Base-by-base conservation (phyloP, 2,888 invertebrate species). In the Arrhopalites spinosus region DNA sequence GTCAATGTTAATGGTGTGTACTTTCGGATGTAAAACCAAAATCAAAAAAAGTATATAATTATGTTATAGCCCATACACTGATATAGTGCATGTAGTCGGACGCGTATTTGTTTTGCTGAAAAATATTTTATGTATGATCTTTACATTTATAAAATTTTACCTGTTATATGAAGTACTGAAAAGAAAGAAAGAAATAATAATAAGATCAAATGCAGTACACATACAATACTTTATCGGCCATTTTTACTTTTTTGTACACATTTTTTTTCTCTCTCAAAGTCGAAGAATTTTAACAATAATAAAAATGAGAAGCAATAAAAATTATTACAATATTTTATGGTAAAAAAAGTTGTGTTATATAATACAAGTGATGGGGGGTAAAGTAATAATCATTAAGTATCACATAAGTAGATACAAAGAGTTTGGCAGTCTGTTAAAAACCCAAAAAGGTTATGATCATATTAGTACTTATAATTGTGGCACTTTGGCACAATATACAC, bases 371-470 rank as follows among this genome's bases (percentile, higher is more conserved):
- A 17, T 27, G 63, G n/a, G 17, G 63, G 63, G 20, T 17, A 63
- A 29, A 15, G 1, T 29, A 69, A 23, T 43, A 43, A 56, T 20
- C 15, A 45, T 43, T 43, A 36, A 59, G 59, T 71, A 59, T 63
- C 50, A 63, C 63, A 72, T 45, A 7, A 47, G 30, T 27, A 17
- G 8, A 53, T 69, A 72, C 30, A 69, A n/a, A n/a, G 43, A 43
- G 71, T 72, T 71, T 72, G 72, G 72, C 72, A 72, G 72, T 72
- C 72, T 72, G 72, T 72, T 72, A 72, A 56, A 71, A 69, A 70
- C 70, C 53, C 50, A 30, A 30, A 56, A 59, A 36, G 70, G 70
- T 70, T 56, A 56, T 30, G n/a, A n/a, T n/a, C n/a, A n/a, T n/a
- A n/a, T n/a, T n/a, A n/a, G n/a, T n/a, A 61, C 25, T 23, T 45